Conservation (phyloP, 2,797 vertebrate species). For the Micrastur ruficollis region DNA sequence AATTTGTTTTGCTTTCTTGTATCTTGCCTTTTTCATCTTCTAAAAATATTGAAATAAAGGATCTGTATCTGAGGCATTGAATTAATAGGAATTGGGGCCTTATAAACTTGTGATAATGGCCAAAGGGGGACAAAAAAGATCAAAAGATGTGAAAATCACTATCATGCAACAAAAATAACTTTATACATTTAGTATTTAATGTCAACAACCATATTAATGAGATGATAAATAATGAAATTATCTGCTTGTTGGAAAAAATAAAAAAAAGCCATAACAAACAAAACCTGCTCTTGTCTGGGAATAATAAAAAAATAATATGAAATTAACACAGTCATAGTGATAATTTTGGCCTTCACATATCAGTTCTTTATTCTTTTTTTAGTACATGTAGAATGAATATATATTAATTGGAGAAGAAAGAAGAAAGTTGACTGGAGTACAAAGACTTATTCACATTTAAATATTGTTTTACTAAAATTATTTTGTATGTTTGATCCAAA, state of each 20-base stretch:
- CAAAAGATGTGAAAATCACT: constrained; percentile 26
- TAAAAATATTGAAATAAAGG: constrained; percentile 23
- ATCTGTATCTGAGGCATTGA: background rate
- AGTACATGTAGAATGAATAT: background rate
- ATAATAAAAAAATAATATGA: background rate
- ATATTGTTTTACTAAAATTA: background rate
- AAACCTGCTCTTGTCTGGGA: background rate
- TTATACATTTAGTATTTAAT: background rate
- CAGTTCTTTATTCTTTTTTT: background rate
- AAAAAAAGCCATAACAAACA: background rate
- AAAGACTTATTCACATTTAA: background rate
- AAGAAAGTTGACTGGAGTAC: background rate
- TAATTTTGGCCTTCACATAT: background rate
- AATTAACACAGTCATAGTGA: background rate
- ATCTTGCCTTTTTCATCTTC: constrained; percentile 12
- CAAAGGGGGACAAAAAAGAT: constrained; percentile 20
- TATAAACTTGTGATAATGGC: background rate
- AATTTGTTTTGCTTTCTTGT: background rate
- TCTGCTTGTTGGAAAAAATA: background rate
- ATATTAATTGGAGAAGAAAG: background rate
- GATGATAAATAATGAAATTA: constrained; percentile 60
- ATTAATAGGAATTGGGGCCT: constrained; percentile 50
- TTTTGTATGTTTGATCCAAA: background rate
- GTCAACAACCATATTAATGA: constrained; percentile 7
- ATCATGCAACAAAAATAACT: background rate